Evolutionary conservation across 2,797 vertebrate species (phyloP).

Genomic region (Chlorospingus semifuscus): DNA sequence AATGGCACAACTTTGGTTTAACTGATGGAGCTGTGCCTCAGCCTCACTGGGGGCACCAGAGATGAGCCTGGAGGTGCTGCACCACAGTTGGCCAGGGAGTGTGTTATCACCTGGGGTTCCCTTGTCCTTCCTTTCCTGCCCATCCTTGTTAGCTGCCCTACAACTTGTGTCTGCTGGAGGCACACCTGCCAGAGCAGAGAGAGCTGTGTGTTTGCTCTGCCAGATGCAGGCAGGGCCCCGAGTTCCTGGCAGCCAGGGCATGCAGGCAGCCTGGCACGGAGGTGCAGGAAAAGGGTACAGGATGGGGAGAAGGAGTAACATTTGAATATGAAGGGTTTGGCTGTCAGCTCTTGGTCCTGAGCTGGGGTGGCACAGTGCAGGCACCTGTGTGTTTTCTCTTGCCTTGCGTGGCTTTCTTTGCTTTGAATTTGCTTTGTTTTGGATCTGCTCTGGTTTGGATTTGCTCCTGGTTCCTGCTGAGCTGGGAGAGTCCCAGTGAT

Average conservation of each 20-base stretch:
- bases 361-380: background rate
- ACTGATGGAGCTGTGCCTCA: background rate
- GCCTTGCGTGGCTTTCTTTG: fast-evolving
- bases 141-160: background rate
- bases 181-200: background rate
- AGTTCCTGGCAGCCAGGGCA: background rate
- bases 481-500: background rate
- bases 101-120: background rate
- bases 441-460: background rate
- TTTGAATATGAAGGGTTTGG: background rate
- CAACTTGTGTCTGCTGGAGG: background rate
- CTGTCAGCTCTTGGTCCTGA: background rate
- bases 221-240: background rate
- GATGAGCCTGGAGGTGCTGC: background rate
- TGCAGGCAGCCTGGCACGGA: background rate
- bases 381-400: background rate
- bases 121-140: background rate
- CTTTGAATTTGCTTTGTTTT: background rate
- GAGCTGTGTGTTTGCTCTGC: background rate
- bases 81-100: background rate
- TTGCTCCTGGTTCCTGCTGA: background rate
- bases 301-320: background rate
- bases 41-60: background rate
- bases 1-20: background rate
- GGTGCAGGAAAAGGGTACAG: background rate